Percentiles rank a stretch among this genome's conserved stretches.
phyloP scores from a whole-genome alignment of 2,888 invertebrate genomes.

The Sialis fuliginosa region DNA sequence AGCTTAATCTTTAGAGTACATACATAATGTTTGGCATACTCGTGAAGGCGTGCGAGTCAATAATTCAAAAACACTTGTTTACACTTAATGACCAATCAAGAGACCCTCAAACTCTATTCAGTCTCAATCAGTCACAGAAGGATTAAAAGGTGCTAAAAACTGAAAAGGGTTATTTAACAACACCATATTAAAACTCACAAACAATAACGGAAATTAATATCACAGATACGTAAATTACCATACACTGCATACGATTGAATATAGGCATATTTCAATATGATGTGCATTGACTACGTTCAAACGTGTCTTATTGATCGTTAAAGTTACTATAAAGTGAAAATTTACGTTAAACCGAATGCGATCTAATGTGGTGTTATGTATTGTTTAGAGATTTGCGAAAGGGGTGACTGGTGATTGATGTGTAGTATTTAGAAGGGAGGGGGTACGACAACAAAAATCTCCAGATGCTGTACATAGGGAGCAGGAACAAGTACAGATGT shows the following conservation, averaged over 20 bases:
- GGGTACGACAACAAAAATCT: not conserved
- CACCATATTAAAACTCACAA: not conserved
- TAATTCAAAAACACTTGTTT: slow-evolving; percentile 5
- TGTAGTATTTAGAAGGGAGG: not conserved
- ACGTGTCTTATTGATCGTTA: not conserved
- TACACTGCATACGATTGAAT: too few species aligned
- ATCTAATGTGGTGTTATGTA: too few species aligned
- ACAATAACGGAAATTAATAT: too few species aligned
- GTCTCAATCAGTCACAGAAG: slow-evolving; percentile 2
- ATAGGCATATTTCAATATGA: too few species aligned
- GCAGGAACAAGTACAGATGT: not conserved
- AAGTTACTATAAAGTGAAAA: not conserved
- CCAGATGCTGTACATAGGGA: not conserved
- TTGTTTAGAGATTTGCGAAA: not conserved
- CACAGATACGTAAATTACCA: too few species aligned
- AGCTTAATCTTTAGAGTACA: too few species aligned
- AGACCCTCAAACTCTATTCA: slow-evolving; percentile 1
- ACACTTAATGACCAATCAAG: slow-evolving; percentile 4
- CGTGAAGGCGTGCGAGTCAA: not conserved
- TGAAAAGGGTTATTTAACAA: not conserved
- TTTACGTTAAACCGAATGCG: too few species aligned
- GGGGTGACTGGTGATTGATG: not conserved
- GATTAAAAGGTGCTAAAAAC: not conserved
- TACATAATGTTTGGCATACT: too few species aligned
- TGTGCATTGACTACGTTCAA: too few species aligned